Evolutionary conservation across 2,797 vertebrate genomes (phyloP).

Genomic region (Halcyon leucocephala): DNA sequence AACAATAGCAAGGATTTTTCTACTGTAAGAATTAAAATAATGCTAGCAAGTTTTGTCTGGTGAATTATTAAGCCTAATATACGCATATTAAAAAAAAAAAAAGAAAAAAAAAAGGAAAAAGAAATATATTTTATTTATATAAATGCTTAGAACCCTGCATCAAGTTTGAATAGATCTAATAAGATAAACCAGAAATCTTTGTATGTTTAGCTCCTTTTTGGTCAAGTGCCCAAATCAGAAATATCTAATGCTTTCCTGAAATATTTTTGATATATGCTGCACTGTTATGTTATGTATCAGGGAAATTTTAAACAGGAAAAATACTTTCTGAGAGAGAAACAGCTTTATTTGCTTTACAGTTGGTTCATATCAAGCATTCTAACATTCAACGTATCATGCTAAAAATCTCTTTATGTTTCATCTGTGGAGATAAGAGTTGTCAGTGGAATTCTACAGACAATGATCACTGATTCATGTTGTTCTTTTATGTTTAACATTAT

Average conservation of each 20-base stretch:
- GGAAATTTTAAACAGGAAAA: not conserved
- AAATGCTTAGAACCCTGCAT: not conserved
- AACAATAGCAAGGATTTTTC: not conserved
- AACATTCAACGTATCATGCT: not conserved
- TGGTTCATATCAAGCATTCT: not conserved
- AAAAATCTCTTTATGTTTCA: not conserved
- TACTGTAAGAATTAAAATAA: not conserved
- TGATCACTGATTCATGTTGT: accelerated
- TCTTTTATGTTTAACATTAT: not conserved
- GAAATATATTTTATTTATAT: not conserved
- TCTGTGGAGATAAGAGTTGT: not conserved
- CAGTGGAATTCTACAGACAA: not conserved
- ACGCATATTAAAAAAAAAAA: not conserved
- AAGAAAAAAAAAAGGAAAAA: not conserved
- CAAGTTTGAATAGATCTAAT: not conserved
- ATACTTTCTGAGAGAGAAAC: not conserved
- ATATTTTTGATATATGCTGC: not conserved
- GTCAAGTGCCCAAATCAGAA: not conserved
- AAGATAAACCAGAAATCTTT: not conserved
- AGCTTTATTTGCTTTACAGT: not conserved
- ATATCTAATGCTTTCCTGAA: not conserved
- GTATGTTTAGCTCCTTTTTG: not conserved
- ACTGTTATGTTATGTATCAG: not conserved
- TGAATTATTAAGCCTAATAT: not conserved
- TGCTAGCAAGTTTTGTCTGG: not conserved